Evolutionary conservation across 2,113 vertebrate genomes (phyloP), one percentile per base, ranked within the genome.

Genomic region (Hippocampus comes): DNA sequence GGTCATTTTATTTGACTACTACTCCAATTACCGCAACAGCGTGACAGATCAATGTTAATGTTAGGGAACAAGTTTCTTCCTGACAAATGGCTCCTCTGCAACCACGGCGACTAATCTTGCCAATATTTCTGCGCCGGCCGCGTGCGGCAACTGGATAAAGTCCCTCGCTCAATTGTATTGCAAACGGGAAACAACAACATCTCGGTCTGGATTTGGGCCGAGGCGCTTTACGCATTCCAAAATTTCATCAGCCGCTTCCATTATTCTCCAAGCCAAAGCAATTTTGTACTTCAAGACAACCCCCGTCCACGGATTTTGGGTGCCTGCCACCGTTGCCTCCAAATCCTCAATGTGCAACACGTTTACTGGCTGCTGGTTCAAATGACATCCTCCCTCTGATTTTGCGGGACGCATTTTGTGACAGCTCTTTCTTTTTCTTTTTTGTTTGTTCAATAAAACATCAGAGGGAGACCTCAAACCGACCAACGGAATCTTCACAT

Each of bases 181-280:
- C 3, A 1, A 69, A 70, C 69, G 38, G 60, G 77, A 76, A 77
- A 77, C 73, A 74, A 78, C 9, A 25, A 23, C 41, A 80, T 71
- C 75, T 51, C 72, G 43, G 30, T 41, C 68, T 85, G 86, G 86
- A 74, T 61, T 71, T 49, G 30, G 1, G 68, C 83, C 78, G 80
- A 0, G 1, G 48, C 41, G 66, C 49, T 74, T 80, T 77, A 25
- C 68, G 63, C 48, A 67, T 68, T 78, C 69, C 76, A 81, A 78
- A 53, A 63, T 76, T 59, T 67, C 4, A 66, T 80, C 69, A 63
- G 48, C 78, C 76, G 72, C 59, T 67, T 76, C 67, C 46, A 79
- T 85, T 86, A 79, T 83, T 79, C 59, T 15, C 63, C 59, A 68
- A 78, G 85, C 87, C 82, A 84, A 85, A 80, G 71, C 77, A 27